phyloP scores from a whole-genome alignment of 2,888 invertebrate species.

The Macrostomum cliftonense region DNA sequence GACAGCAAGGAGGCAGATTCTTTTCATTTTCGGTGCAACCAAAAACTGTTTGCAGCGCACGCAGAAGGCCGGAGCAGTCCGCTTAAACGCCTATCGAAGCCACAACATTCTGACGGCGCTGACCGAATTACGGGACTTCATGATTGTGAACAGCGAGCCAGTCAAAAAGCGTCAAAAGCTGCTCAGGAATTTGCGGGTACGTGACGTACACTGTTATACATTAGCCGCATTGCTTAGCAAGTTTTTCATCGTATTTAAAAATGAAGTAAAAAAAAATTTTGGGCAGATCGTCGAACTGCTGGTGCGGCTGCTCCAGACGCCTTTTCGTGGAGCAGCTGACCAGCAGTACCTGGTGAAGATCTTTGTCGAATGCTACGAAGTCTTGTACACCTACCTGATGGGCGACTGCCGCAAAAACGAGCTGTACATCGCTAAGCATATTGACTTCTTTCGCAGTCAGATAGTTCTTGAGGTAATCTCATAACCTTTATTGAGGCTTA shows the following conservation, averaged over 20 bases:
- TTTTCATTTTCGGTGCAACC: too few species aligned
- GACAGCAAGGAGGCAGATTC: too few species aligned
- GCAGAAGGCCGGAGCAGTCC: conserved; percentile 22
- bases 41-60: too few species aligned
- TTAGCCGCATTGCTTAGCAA: too few species aligned
- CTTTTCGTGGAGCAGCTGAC: conserved; percentile 22
- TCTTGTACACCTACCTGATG: conserved; percentile 29
- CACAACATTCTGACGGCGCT: conserved; percentile 21
- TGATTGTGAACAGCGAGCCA: conserved; percentile 28
- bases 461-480: conserved; percentile 19
- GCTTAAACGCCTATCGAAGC: conserved; percentile 24
- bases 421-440: conserved; percentile 34
- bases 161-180: conserved; percentile 31
- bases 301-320: conserved; percentile 24
- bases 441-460: conserved; percentile 21
- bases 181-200: conserved; percentile 32
- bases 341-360: conserved; percentile 25
- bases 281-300: conserved; percentile 27
- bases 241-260: neutral
- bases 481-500: too few species aligned
- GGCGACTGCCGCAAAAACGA: conserved; percentile 35
- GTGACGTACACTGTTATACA: conserved; percentile 7
- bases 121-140: conserved; percentile 24
- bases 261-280: too few species aligned
- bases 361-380: conserved; percentile 27